Conservation (phyloP, 2,113 vertebrate genomes). For the Indicator maculatus region DNA sequence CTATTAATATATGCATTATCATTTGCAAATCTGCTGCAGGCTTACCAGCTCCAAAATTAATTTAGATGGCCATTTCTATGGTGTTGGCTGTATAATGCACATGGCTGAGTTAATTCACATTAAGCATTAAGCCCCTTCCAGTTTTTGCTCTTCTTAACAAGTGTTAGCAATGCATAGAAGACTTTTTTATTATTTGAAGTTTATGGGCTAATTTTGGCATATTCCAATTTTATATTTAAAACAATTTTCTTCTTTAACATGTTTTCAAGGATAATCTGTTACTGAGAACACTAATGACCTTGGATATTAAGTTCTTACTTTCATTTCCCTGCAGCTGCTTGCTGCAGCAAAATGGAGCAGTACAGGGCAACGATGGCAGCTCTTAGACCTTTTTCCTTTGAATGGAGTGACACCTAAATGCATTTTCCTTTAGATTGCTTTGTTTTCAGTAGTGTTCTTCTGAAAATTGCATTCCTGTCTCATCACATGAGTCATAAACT, state of each 20-base stretch:
- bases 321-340: conserved; percentile 27
- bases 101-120: conserved; percentile 44
- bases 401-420: conserved; percentile 3
- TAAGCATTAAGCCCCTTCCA: conserved; percentile 33
- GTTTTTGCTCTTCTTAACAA: conserved; percentile 50
- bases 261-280: conserved; percentile 37
- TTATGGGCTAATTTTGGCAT: conserved; percentile 48
- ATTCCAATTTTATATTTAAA: conserved; percentile 47
- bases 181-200: not conserved
- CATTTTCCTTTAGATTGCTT: conserved; percentile 41
- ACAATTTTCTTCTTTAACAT: conserved; percentile 28
- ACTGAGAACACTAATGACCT: conserved; percentile 45
- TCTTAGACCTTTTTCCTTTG: not conserved
- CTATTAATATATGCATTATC: conserved; percentile 55
- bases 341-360: conserved; percentile 25
- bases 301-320: conserved; percentile 53
- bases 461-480: conserved; percentile 55
- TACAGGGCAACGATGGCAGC: not conserved
- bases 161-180: conserved; percentile 9
- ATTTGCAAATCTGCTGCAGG: conserved; percentile 49
- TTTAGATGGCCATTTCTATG: conserved; percentile 27
- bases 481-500: conserved; percentile 53
- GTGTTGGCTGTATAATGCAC: conserved; percentile 19
- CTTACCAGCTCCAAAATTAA: conserved; percentile 48
- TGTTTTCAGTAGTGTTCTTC: conserved; percentile 26